Percentiles rank a stretch among this genome's conserved stretches.
These are phyloP conservation scores for Luidia sarsii DNA, from an alignment of 53 echinoderm and acorn worm species.

Conservation along the genomic window DNA sequence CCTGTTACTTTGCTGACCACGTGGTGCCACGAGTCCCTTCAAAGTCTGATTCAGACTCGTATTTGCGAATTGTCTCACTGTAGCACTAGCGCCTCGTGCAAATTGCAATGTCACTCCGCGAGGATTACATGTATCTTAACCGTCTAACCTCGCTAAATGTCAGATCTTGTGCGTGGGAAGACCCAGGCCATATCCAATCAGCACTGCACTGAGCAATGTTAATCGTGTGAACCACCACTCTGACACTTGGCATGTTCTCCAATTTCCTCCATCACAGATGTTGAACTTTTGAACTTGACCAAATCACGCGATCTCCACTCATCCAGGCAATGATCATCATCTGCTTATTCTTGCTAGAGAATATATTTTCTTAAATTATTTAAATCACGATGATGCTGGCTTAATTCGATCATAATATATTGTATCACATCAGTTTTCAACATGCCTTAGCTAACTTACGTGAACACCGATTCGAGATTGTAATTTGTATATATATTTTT, in stretches of 20 bases:
- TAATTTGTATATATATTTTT: constrained; percentile 27
- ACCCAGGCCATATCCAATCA: no score
- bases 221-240: no score
- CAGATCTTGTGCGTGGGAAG: no score
- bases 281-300: not conserved
- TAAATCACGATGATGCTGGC: not conserved
- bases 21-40: not conserved
- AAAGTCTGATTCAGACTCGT: not conserved
- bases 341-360: not conserved
- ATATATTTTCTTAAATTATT: constrained; percentile 2
- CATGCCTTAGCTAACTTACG: constrained; percentile 19
- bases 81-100: not conserved
- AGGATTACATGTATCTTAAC: no score
- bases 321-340: not conserved
- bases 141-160: no score
- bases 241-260: no score
- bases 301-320: not conserved
- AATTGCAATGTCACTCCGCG: no score
- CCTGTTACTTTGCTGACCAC: constrained; percentile 3
- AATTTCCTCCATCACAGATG: not conserved
- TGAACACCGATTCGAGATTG: constrained; percentile 19
- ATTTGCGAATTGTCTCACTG: not conserved
- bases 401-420: not conserved
- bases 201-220: no score
- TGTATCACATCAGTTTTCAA: constrained; percentile 11